Base-by-base conservation (phyloP, 2,113 vertebrate species). In the Limanda limanda region DNA sequence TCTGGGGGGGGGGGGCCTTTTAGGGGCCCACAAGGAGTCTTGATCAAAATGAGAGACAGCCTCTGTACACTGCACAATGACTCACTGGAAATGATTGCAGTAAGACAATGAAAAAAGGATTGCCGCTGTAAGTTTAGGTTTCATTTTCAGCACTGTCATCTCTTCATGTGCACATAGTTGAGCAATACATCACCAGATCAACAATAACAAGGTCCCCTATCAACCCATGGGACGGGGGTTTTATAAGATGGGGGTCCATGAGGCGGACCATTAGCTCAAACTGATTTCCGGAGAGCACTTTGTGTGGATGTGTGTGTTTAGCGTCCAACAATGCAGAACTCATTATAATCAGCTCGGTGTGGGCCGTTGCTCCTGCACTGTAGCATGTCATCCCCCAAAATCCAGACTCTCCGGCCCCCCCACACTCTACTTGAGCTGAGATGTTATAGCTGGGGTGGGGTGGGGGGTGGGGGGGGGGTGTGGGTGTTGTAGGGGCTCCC, bases 321-420 rank as follows among this genome's bases (percentile, higher is more conserved):
- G 2, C 2, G 9, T 20, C 45, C 64, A 81, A 68, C 68, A 75
- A 78, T 60, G 69, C 63, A 73, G 55, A 74, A 65, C 23, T 71
- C 68, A 71, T 61, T 81, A 54, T 80, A 74, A 61, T 86, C 69
- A 60, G 67, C 63, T 76, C 42, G 60, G 71, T 71, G 40, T 78
- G 92, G 82, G 92, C 51, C 24, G 59, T 24, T 10, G 60, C 14
- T 94, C 92, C 86, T 79, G 85, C 75, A 91, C 83, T 93, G 90
- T 91, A 88, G 88, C 91, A 85, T 88, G 90, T 95, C 90, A 88
- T 93, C 92, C 86, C 94, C 91, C 25, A 24, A 52, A 55, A 35
- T 78, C 60, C 70, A 40, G 24, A 63, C 63, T 42, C 65, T 63
- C 9, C 11, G 13, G 48, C 56, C 69, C 66, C 71, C 42, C 66